Evolutionary conservation across 2,113 vertebrate species (phyloP), one percentile per base, ranked within the genome.

Genomic region (Pogonocichla stellata): DNA sequence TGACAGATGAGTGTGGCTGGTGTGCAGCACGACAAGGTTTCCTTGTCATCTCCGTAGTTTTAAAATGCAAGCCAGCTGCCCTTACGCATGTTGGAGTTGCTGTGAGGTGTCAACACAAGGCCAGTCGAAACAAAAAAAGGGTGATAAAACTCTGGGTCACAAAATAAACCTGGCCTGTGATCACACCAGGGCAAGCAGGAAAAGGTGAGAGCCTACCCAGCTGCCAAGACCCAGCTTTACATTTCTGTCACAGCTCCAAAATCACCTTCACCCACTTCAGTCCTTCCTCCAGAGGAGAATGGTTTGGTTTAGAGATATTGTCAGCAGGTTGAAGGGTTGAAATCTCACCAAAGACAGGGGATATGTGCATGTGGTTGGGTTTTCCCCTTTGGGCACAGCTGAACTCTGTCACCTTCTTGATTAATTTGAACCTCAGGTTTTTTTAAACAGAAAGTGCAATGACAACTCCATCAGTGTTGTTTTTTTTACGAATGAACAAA

Each of bases 11-110:
- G 17, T 6, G 22, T 25, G 47, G 36, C 42, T 54, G 43, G 10
- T 13, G 40, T 62, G 19, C 64, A 70, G n/a, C 61, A 6, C 1
- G 12, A 6, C 7, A 24, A 5, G 0, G 0, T 20, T 60, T 54
- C 58, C 58, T 60, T 80, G 18, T n/a, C 18, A 4, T 42, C 53
- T 86, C 26, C 19, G 25, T 22, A 20, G 40, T 10, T 86, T 64
- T 60, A 38, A 77, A 84, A 79, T 13, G 29, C 54, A n/a, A 36
- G 19, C 40, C 40, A 90, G n/a, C 29, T 62, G 72, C 33, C 40
- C n/a, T 73, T 51, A 47, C 18, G 28, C 3, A 33, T 0, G 0
- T 36, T 54, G 54, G 9, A 61, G 56, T 31, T 47, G 23, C 42
- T 94, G 6, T 60, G 33, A 58, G 43, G 9, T 29, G 57, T 45